A percentile compares a stretch with the other conserved stretches of the same genome.
phyloP scores from a whole-genome alignment of 2,888 invertebrate species.

The Ichneumon xanthorius region DNA sequence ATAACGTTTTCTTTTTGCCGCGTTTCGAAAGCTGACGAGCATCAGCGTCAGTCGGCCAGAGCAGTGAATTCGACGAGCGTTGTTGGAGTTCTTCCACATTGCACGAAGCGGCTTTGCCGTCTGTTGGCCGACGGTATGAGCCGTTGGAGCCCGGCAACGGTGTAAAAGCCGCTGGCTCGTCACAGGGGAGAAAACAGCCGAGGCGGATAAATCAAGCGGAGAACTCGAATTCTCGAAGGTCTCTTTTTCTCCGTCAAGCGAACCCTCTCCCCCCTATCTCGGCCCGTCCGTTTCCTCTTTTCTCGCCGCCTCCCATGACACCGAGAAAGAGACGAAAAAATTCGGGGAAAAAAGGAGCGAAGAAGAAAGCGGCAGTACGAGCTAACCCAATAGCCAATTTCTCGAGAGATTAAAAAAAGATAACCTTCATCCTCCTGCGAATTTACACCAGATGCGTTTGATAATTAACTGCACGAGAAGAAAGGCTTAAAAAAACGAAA shows the following conservation, averaged over 20 bases:
- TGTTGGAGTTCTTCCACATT: constrained; percentile 3
- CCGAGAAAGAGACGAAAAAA: constrained; percentile 21
- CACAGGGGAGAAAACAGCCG: constrained; percentile 42
- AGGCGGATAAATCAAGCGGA: constrained; percentile 63
- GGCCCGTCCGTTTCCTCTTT: constrained; percentile 55
- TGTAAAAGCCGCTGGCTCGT: constrained; percentile 29
- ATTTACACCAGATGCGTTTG: constrained; percentile 59
- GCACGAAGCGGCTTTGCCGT: constrained; percentile 29
- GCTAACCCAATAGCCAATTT: constrained; percentile 26
- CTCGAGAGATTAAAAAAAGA: constrained; percentile 33
- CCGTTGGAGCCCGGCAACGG: constrained; percentile 13
- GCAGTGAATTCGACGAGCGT: constrained; percentile 18
- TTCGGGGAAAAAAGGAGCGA: constrained; percentile 19
- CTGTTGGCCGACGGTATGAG: constrained; percentile 18
- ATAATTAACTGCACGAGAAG: constrained; percentile 55
- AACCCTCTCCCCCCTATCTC: background rate
- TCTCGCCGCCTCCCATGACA: constrained; percentile 29
- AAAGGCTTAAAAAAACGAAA: constrained; percentile 3
- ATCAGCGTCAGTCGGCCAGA: background rate
- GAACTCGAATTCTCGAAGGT: constrained; percentile 64
- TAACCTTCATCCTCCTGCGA: constrained; percentile 50
- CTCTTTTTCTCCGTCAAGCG: constrained; percentile 61
- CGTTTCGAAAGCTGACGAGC: constrained; percentile 22
- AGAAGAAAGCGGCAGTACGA: constrained; percentile 14
- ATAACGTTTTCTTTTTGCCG: constrained; percentile 32